Percentiles rank a stretch among this genome's conserved stretches.
Evolutionary conservation across 2,888 invertebrate genomes (phyloP).

Genomic region (Drosophila prostipennis): DNA sequence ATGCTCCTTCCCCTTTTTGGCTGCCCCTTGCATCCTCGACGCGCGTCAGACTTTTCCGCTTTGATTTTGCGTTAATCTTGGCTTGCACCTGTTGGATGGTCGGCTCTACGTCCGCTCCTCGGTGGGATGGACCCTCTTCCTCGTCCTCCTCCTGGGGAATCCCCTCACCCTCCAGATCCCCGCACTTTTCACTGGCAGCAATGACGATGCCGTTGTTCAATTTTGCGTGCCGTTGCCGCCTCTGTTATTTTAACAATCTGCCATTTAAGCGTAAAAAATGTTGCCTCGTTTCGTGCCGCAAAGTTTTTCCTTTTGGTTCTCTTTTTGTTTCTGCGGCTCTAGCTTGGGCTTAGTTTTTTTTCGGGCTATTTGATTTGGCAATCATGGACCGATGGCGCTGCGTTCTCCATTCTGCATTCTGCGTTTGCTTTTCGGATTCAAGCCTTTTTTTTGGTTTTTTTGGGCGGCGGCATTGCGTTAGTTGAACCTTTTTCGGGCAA

Average conservation of each 20-base stretch:
- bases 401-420: conserved; percentile 66
- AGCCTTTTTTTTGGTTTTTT: conserved; percentile 17
- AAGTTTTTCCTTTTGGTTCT: conserved; percentile 58
- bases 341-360: conserved; percentile 27
- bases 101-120: conserved; percentile 24
- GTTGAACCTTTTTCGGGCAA: conserved; percentile 67
- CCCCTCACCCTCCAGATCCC: conserved; percentile 2
- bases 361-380: conserved; percentile 76
- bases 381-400: conserved; percentile 70
- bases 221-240: conserved; percentile 79
- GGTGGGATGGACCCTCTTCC: conserved; percentile 27
- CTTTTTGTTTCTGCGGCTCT: conserved; percentile 17
- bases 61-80: conserved; percentile 77
- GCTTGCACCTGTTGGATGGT: conserved; percentile 70
- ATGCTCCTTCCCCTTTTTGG: conserved; percentile 25
- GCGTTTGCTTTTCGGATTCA: conserved; percentile 44
- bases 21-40: conserved; percentile 20
- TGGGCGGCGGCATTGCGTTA: conserved; percentile 74
- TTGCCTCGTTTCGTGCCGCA: conserved; percentile 79
- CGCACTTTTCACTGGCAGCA: conserved; percentile 8
- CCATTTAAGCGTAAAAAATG: conserved; percentile 81
- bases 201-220: conserved; percentile 74
- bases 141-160: conserved; percentile 41
- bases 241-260: conserved; percentile 80
- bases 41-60: conserved; percentile 67